Conservation (phyloP, 2,113 vertebrate genomes). For the Leiothrix lutea region DNA sequence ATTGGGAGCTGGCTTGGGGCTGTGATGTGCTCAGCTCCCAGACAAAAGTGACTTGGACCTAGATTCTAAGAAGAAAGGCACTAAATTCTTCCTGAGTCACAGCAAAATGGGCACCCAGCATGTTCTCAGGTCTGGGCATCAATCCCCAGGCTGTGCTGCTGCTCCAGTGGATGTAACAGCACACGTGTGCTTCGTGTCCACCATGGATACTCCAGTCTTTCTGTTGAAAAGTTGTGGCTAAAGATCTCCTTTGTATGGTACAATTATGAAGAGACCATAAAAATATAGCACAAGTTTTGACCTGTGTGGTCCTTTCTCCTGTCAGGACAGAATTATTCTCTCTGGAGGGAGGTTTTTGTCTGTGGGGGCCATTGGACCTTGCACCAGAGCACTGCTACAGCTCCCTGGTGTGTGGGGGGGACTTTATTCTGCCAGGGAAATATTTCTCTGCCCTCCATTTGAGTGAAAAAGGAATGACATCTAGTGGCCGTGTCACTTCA, state of each 20-base stretch:
- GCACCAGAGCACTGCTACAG: not conserved
- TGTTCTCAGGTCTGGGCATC: fast-evolving
- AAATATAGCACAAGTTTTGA: not conserved
- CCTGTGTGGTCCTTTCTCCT: not conserved
- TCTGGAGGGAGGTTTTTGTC: not conserved
- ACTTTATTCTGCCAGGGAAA: not conserved
- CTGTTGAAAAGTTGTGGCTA: not conserved
- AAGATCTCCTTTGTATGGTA: not conserved
- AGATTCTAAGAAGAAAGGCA: not conserved
- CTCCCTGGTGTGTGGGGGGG: fast-evolving
- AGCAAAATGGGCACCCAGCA: not conserved
- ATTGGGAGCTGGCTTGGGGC: fast-evolving
- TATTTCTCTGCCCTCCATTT: not conserved
- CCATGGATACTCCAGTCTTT: fast-evolving
- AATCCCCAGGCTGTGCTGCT: not conserved
- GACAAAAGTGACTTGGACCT: not conserved
- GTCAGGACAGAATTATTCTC: not conserved
- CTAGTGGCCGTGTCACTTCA: conserved; percentile 44
- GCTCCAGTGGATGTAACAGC: not conserved
- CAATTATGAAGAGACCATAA: not conserved
- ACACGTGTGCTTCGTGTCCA: fast-evolving
- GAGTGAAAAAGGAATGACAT: conserved; percentile 63
- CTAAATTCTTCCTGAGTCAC: not conserved
- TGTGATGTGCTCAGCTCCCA: not conserved
- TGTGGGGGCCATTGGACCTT: not conserved